Base-by-base conservation (phyloP, 1,140 invertebrate species). In the Diplogasteroides magnus region DNA sequence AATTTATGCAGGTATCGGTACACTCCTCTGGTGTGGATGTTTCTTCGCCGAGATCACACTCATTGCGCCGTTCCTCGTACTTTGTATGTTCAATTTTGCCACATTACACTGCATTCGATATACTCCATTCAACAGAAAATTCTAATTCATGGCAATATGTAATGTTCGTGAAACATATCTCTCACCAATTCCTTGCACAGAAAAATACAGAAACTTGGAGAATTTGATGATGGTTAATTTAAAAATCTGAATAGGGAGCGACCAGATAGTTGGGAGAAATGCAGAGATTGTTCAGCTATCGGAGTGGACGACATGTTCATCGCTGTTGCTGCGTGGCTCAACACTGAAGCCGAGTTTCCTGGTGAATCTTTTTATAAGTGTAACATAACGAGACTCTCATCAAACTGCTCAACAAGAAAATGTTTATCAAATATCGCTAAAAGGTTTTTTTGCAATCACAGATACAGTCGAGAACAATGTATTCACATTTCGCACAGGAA, bases 1-100 rank as follows among this genome's bases (percentile, higher is more conserved):
- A 32, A 58, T 15, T 23, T 27, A 3, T 6, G 90, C 91, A 3
- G 91, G 92, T 0, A 96, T 97, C 77, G 94, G 94, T 32, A 85
- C 93, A 37, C 90, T 92, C 71, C 90, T 93, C 82, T 94, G 95
- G 84, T 87, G 90, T 67, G 92, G 92, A 2, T 88, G 94, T 56
- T 91, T 92, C 72, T 96, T 96, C 84, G 95, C 96, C 76, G 92
- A 92, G 31, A 92, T 97, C 68, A 95, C 94, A 84, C 86, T 95
- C 55, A 92, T 93, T 0, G 93, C 93, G 2, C 93, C 93, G 2
- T 95, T 96, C 79, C 87, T 97, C 28, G 93, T 95, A 89, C 90
- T 96, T 73, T 93, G 93, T 96, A 87, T 90, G 89, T 86, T 27
- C 26, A 37, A 2, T 59, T 15, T 26, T 31, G 25, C 15, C 3